Base-by-base conservation (phyloP, 2,113 vertebrate species). In the Esox niger region DNA sequence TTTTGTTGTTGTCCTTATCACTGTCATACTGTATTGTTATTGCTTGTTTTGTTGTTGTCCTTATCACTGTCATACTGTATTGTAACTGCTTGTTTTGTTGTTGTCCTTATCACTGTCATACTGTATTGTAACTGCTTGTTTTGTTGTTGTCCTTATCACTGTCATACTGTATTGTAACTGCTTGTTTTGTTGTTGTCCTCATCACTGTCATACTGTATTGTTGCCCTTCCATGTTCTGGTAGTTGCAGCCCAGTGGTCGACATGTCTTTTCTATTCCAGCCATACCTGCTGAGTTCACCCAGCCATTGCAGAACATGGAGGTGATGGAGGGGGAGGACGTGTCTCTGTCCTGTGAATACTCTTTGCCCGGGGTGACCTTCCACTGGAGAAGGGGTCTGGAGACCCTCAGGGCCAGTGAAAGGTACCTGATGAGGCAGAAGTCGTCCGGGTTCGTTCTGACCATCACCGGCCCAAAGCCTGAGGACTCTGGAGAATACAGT, bases 401-500 rank as follows among this genome's bases (percentile, higher is more conserved):
- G 13, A 76, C 85, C 0, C 91, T 98, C 52, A 89, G 67, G 0
- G 0, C 77, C 0, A 84, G 93, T 64, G 87, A 93, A 76, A 96
- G 93, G 76, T 94, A 94, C 0, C 86, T 93, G 59, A 93, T 96
- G 82, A 89, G 84, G 76, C 85, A 92, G 77, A 90, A 89, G 0
- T 94, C 90, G 38, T 78, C 91, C 3, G 5, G 65, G 10, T 88
- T 88, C 0, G 92, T 94, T 72, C 85, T 98, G 1, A 83, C 90
- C 43, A 90, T 98, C 56, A 93, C 88, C 5, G 58, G 2, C 3
- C 58, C 97, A 60, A 92, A 88, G 71, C 83, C 89, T 0, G 80
- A 89, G 1, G 97, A 98, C 70, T 83, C 92, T 0, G 97, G 95
- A 27, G 91, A 95, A 55, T 98, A 97, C 60, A 87, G 80, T 21